Percentiles rank a stretch among this genome's conserved stretches.
phyloP scores from a whole-genome alignment of 2,888 invertebrate species.

The Galeruca laticollis region DNA sequence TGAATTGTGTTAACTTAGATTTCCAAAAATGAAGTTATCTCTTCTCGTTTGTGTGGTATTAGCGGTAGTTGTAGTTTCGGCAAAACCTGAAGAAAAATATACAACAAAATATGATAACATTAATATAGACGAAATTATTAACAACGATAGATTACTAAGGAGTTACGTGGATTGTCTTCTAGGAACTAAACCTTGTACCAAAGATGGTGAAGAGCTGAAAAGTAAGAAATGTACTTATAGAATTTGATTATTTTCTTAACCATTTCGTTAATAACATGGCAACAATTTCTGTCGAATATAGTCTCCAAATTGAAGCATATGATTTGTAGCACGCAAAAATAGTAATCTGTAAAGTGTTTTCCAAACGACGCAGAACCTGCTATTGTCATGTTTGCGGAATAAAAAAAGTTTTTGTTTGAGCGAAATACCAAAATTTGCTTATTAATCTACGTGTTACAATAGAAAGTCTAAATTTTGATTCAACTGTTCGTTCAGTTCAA shows the following conservation, averaged over 20 bases:
- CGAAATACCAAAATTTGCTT: too few species aligned
- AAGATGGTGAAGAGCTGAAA: constrained; percentile 79
- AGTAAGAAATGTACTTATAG: constrained; percentile 67
- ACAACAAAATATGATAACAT: constrained; percentile 79
- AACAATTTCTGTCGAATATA: too few species aligned
- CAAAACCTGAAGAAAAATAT: constrained; percentile 63
- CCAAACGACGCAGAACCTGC: too few species aligned
- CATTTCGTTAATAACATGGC: neutral
- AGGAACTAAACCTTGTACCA: constrained; percentile 74
- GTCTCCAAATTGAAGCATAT: too few species aligned
- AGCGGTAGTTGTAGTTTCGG: constrained; percentile 37
- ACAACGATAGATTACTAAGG: constrained; percentile 73
- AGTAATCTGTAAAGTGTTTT: too few species aligned
- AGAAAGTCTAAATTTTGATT: too few species aligned
- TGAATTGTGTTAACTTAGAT: too few species aligned
- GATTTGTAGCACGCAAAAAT: too few species aligned
- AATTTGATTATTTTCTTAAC: neutral
- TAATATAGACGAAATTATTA: constrained; percentile 75
- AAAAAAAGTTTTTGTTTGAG: too few species aligned
- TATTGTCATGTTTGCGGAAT: too few species aligned
- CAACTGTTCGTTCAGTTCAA: too few species aligned
- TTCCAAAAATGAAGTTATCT: constrained; percentile 43
- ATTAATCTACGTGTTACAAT: too few species aligned
- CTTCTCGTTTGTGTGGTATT: constrained; percentile 33
- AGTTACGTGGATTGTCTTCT: constrained; percentile 77